Percentiles rank a stretch among this genome's conserved stretches.
phyloP scores from a whole-genome alignment of 1,140 invertebrate genomes.

The Calliphora vicina region DNA sequence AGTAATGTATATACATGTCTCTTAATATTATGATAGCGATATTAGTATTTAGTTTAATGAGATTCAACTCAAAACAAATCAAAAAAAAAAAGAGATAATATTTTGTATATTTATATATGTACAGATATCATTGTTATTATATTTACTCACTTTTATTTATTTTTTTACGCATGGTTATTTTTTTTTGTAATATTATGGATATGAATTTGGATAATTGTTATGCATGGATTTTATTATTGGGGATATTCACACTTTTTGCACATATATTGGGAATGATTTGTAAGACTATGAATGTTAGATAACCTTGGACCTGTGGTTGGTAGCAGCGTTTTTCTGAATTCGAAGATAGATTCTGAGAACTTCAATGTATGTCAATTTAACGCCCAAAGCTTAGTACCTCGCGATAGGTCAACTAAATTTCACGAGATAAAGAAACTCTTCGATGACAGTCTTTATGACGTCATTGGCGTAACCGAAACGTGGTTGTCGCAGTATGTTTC shows the following conservation, averaged over 20 bases:
- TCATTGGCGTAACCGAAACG: background rate
- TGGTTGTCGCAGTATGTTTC: background rate
- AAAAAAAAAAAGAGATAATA: no score
- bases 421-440: background rate
- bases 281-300: background rate
- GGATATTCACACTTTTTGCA: background rate
- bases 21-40: no score
- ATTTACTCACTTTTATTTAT: no score
- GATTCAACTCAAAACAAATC: no score
- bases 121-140: no score
- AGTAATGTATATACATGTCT: no score
- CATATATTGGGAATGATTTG: background rate
- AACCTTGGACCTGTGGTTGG: background rate
- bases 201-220: no score
- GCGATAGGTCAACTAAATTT: background rate
- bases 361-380: background rate
- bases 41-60: no score
- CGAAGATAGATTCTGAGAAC: background rate
- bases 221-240: background rate
- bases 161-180: no score
- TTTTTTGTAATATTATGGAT: no score
- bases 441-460: background rate
- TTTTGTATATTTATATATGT: no score
- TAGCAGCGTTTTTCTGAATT: background rate
- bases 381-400: background rate